These are phyloP conservation scores for Nothoprocta pentlandii DNA, from an alignment of 2,113 vertebrate species.

Conservation along the genomic window DNA sequence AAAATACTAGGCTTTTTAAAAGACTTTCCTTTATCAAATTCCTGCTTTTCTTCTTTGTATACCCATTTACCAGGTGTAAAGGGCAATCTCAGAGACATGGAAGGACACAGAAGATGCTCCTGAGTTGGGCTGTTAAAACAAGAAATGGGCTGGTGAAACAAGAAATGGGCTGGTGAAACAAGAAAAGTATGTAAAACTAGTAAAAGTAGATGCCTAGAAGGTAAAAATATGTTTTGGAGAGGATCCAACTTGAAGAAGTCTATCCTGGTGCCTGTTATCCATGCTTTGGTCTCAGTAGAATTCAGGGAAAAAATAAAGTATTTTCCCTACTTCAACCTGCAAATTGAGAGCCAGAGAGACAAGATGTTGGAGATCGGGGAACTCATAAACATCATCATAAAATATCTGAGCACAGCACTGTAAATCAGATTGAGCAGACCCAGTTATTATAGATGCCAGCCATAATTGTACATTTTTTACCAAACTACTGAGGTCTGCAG, in stretches of 20 bases:
- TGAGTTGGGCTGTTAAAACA: background rate
- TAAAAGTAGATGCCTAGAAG: background rate
- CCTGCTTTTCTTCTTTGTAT: background rate
- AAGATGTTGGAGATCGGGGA: background rate
- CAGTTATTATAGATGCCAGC: background rate
- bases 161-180: background rate
- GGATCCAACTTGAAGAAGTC: background rate
- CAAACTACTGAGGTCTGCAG: background rate
- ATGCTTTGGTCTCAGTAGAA: background rate
- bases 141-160: background rate
- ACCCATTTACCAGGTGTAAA: no score
- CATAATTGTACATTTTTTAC: background rate
- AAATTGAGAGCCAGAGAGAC: background rate
- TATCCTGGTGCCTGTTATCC: background rate
- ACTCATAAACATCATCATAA: background rate
- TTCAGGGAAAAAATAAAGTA: background rate
- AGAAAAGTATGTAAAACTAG: background rate
- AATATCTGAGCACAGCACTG: background rate
- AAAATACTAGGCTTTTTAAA: background rate
- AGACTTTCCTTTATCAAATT: background rate
- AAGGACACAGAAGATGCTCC: background rate
- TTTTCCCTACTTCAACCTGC: background rate
- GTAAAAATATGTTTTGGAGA: background rate
- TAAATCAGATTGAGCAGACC: background rate
- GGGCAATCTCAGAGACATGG: background rate